These are phyloP conservation scores for Kryptopterus vitreolus DNA, from an alignment of 2,797 vertebrate species.

Conservation along the genomic window DNA sequence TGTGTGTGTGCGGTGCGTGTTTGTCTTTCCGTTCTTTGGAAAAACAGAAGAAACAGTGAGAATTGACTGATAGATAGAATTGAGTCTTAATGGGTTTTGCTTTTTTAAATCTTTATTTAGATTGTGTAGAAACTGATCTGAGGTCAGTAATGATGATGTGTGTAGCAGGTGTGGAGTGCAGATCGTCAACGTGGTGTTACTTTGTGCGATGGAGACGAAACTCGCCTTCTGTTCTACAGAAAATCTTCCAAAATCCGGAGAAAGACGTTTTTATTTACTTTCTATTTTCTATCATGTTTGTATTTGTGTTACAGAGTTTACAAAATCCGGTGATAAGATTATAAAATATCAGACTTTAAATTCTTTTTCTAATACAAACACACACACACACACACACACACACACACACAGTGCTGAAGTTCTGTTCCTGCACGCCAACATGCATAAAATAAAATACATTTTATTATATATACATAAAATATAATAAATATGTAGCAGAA, in stretches of 20 bases:
- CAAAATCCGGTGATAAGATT: not conserved
- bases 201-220: not conserved
- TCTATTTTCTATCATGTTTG: too few species aligned
- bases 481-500: too few species aligned
- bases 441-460: too few species aligned
- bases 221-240: not conserved
- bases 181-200: not conserved
- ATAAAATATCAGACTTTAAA: not conserved
- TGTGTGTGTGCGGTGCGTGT: not conserved
- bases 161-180: not conserved
- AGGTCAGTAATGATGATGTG: slow-evolving; percentile 25
- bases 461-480: too few species aligned
- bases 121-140: slow-evolving; percentile 17
- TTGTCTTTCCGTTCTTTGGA: not conserved
- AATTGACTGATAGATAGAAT: too few species aligned
- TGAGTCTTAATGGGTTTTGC: not conserved
- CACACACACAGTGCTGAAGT: too few species aligned
- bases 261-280: not conserved
- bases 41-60: not conserved
- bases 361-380: not conserved
- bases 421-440: too few species aligned
- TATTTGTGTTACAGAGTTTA: not conserved
- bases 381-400: too few species aligned
- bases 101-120: not conserved
- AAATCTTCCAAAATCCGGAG: not conserved